Base-by-base conservation (phyloP, 1,140 invertebrate species). In the Battus philenor region DNA sequence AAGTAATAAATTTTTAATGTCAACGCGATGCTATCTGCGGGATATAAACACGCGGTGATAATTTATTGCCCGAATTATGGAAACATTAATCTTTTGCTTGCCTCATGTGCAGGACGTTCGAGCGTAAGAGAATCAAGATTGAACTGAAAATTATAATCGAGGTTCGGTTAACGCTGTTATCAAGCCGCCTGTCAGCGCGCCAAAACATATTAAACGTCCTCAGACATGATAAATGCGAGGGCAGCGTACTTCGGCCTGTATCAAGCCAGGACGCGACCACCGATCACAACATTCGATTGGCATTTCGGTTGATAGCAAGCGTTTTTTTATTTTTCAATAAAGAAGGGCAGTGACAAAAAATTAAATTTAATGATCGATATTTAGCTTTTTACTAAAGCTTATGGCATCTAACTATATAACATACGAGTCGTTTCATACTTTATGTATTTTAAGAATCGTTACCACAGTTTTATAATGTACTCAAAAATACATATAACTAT, bases 161-260 rank as follows among this genome's bases (percentile, higher is more conserved):
- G 45, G 32, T 34, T 56, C 47, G 50, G 47, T 56, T 38, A 54
- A 52, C 44, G 54, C 54, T 52, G 58, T 73, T 79, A 77, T 75
- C 71, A 38, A 41, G 44, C 18, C 12, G 24, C 46, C 75, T 78
- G 75, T 79, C 78, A 73, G 43, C 68, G 38, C 54, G 53, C 53
- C 63, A 49, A 62, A 79, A 82, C 72, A 80, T 82, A 80, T 80
- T 82, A 82, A 78, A 78, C 68, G 54, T 71, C 68, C 62, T 65
- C 57, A 54, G 38, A 50, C 58, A 76, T 82, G 78, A 82, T 82
- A 72, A 74, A 82, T 82, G 78, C 68, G 52, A 74, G 62, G 55
- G 69, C 55, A 61, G 47, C 29, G 55, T 55, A 50, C 47, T 56
- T 55, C 47, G 56, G 47, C 52, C 61, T 57, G 44, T 20, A 33